Conservation (phyloP, 2,797 vertebrate species). For the Falco rusticolus region DNA sequence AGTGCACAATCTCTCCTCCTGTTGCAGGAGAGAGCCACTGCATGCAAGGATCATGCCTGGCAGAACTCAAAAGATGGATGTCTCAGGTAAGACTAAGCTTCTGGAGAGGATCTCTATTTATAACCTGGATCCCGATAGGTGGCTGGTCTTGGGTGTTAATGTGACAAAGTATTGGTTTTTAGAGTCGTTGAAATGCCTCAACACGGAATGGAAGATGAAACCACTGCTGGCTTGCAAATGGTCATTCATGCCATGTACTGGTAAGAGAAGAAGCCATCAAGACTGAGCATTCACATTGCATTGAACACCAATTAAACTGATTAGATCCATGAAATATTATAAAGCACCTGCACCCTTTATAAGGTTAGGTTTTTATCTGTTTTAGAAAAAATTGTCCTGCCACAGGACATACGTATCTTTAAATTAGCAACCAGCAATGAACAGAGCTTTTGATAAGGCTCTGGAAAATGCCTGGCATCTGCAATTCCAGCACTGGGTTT, state of each 20-base stretch:
- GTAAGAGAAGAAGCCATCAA: background rate
- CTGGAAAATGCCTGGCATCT: constrained; percentile 29
- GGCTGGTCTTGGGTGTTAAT: constrained; percentile 64
- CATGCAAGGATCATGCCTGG: background rate
- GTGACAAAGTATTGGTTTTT: constrained; percentile 73
- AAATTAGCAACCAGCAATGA: constrained; percentile 11
- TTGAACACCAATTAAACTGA: background rate
- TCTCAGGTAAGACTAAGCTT: constrained; percentile 57
- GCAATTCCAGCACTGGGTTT: constrained; percentile 21
- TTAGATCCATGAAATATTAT: background rate
- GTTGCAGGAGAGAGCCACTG: background rate
- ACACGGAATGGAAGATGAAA: constrained; percentile 58
- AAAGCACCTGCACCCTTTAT: background rate
- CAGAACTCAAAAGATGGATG: background rate
- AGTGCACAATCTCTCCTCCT: accelerated
- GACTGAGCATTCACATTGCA: accelerated
- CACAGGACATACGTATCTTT: background rate
- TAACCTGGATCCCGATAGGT: constrained; percentile 11
- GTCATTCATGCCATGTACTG: constrained; percentile 37
- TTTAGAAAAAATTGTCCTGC: background rate
- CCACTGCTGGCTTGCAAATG: constrained; percentile 15
- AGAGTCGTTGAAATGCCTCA: constrained; percentile 51
- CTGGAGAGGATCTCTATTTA: constrained; percentile 68
- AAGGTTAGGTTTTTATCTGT: background rate
- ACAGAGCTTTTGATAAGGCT: background rate